These are phyloP conservation scores for Apis florea DNA, from an alignment of 1,140 invertebrate species.

Conservation along the genomic window DNA sequence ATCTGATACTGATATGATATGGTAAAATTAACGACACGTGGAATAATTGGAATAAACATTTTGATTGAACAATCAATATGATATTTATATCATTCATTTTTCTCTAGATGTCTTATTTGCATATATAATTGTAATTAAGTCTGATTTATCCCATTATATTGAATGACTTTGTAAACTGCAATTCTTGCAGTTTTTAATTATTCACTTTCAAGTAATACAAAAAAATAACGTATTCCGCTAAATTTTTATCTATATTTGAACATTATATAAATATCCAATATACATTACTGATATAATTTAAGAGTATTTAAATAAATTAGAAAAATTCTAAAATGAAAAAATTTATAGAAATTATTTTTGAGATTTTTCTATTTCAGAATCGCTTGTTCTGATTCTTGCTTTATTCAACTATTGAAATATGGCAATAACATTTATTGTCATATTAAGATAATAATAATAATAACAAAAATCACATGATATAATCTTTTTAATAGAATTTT, in stretches of 20 bases:
- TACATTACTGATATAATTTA: not conserved
- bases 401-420: no score
- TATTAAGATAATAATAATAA: not conserved
- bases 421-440: no score
- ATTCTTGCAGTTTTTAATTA: not conserved
- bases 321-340: not conserved
- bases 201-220: not conserved
- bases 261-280: not conserved
- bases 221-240: not conserved
- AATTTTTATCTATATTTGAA: not conserved
- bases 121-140: not conserved
- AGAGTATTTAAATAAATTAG: not conserved
- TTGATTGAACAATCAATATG: not conserved
- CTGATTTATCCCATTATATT: not conserved
- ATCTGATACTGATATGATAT: slow-evolving; percentile 75
- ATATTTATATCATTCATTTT: not conserved
- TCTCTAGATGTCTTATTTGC: not conserved
- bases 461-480: not conserved
- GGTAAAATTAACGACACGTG: slow-evolving; percentile 67
- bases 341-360: not conserved
- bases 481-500: not conserved
- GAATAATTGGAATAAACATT: not conserved
- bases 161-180: not conserved
- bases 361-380: no score
- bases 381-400: no score